Base-by-base conservation (phyloP, 1,140 invertebrate species). In the Bradynema listronoti region DNA sequence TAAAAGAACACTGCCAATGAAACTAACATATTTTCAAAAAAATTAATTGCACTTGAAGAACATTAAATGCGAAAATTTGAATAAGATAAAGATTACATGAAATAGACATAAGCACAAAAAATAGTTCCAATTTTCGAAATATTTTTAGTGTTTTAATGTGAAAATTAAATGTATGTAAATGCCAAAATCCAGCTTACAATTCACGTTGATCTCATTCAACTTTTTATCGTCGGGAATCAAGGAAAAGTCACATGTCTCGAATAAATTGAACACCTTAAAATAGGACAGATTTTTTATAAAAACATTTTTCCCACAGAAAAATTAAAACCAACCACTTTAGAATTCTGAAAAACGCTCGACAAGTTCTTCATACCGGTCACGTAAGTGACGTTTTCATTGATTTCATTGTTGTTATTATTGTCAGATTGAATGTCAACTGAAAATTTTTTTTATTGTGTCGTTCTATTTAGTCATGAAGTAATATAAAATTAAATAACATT, bases 161-260 rank as follows among this genome's bases (percentile, higher is more conserved):
- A 1, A 5, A 51, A 51, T 5, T 5, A 25, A 25, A 51, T 29
- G 9, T 25, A 7, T 30, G 25, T 24, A 6, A 52, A 1, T 16
- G 5, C 6, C 34, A 0, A 16, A 9, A n/a, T 19, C 6, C 46
- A 65, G 27, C 62, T 62, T 27, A 66, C 65, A 66, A 34, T 71
- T 50, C n/a, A 71, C 65, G 41, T 66, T 66, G 29, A 70, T 43
- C 24, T 71, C 22, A n/a, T 71, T 6, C n/a, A 66, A 43, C 19
- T 22, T 5, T 11, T 43, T 7, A 9, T 46, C 19, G 11, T 71
- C 19, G 4, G 65, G 65, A 7, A 16, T 24, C 16, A 52, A 24
- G 22, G 66, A 70, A 22, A 66, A 68, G 32, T 66, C 65, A 27
- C 45, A 51, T 2, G 50, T 6, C 27, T 66, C 65, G 34, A 70